phyloP scores from a whole-genome alignment of 1,140 invertebrate genomes.

The Pachypeltis micranthus region DNA sequence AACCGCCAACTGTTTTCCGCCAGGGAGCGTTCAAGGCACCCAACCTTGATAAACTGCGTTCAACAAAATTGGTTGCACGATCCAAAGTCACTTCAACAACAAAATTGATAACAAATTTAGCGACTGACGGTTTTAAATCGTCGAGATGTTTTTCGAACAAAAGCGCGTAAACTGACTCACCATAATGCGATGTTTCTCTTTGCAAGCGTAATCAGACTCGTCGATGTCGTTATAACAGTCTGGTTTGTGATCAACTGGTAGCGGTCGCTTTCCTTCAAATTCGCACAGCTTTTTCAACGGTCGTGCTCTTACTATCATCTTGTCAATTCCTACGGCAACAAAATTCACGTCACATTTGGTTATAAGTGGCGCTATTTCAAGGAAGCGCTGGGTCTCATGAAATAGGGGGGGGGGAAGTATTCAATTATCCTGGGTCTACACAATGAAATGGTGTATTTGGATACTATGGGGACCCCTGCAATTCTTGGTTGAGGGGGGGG shows the following conservation, averaged over 20 bases:
- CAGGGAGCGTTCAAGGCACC: too few relatives aligned
- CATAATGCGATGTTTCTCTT: conserved; percentile 72
- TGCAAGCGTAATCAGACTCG: conserved; percentile 67
- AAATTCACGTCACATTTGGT: neutral
- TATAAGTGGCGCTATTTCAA: neutral
- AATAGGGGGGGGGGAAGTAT: neutral
- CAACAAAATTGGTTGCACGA: too few relatives aligned
- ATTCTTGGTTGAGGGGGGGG: too few relatives aligned
- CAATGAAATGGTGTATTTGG: neutral
- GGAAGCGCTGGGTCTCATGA: too few relatives aligned
- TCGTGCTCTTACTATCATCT: conserved; percentile 52
- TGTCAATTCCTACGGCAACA: conserved; percentile 40
- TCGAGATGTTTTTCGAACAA: too few relatives aligned
- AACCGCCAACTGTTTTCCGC: too few relatives aligned
- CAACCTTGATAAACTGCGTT: too few relatives aligned
- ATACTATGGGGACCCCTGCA: too few relatives aligned
- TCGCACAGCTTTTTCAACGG: conserved; percentile 63
- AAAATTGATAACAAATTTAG: too few relatives aligned
- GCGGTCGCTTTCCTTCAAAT: conserved; percentile 50
- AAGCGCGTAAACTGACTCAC: conserved; percentile 42
- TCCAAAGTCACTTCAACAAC: too few relatives aligned
- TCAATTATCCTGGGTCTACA: neutral
- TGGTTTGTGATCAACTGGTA: conserved; percentile 62
- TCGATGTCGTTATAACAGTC: conserved; percentile 74
- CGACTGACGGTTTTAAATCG: too few relatives aligned